A percentile compares a stretch with the other conserved stretches of the same genome.
Evolutionary conservation across 2,888 invertebrate species (phyloP).

Genomic region (Hartigia nigra): DNA sequence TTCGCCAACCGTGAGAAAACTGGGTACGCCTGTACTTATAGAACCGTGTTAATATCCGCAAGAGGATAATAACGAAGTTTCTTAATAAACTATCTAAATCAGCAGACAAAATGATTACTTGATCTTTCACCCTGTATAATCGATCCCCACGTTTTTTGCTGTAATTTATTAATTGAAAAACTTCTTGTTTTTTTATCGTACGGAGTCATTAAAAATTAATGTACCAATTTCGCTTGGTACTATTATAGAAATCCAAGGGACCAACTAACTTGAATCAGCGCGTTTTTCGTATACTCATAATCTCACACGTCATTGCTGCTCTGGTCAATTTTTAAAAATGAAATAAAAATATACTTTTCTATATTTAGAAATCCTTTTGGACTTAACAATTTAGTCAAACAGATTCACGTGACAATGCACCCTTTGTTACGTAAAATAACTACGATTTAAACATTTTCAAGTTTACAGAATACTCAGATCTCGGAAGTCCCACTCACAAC

Average conservation of each 20-base stretch:
- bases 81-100: slow-evolving; percentile 25
- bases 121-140: slow-evolving; percentile 18
- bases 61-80: slow-evolving; percentile 32
- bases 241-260: not conserved
- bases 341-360: not conserved
- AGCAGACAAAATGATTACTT: slow-evolving; percentile 28
- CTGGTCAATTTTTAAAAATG: not conserved
- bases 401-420: not conserved
- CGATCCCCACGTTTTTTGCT: not conserved
- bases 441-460: not conserved
- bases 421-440: not conserved
- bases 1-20: slow-evolving; percentile 32
- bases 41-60: slow-evolving; percentile 20
- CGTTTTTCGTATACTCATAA: not conserved
- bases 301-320: not conserved
- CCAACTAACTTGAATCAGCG: not conserved
- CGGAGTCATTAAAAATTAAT: too few species aligned
- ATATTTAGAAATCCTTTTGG: not conserved
- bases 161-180: not conserved
- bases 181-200: not conserved
- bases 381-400: not conserved
- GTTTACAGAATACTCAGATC: not conserved
- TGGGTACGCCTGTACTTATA: not conserved
- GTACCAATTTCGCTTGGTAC: not conserved
- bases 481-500: not conserved